Evolutionary conservation across 2,113 vertebrate genomes (phyloP), one percentile per base, ranked within the genome.

Genomic region (Anser cygnoides): DNA sequence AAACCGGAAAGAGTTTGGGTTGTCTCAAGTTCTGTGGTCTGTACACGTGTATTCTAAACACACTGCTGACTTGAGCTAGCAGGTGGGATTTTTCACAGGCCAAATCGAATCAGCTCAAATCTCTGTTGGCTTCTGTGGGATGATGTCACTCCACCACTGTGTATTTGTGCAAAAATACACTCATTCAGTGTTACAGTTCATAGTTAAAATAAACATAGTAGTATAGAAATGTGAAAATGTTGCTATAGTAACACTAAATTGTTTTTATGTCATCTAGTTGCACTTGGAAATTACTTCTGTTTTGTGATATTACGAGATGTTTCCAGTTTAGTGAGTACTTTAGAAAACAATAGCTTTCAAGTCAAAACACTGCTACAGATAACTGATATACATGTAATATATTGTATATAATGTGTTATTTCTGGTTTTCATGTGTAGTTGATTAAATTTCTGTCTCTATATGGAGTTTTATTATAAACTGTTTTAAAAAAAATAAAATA

Each of bases 41-140:
- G 21, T 55, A 6, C 17, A 11, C 0, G 1, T 44, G 4, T 19
- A 31, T 11, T 3, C n/a, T 31, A 9, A 52, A 39, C 20, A 4
- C 6, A 1, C 11, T 22, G 22, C 72, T 66, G 80, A 8, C 11
- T 0, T 1, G 22, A 23, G 49, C 37, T 20, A 13, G 31, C 49
- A 13, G 39, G 4, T 23, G 33, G 41, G 14, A 14, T 22, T 54
- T 54, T 28, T 50, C 18, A 31, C 28, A 29, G 0, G 1, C 14
- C 11, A 19, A 58, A 61, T 33, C 35, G 15, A n/a, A 28, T n/a
- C 28, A 11, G 46, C 20, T 49, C 46, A 49, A 49, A 49, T 39
- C 21, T 35, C 43, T 58, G 9, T 31, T 10, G 67, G 22, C 11
- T 68, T 57, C 25, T 46, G 25, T 9, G 33, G 33, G 61, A 44